A percentile compares a stretch with the other conserved stretches of the same genome.
These are phyloP conservation scores for Pedionomus torquatus DNA, from an alignment of 2,113 vertebrate species.

Conservation along the genomic window DNA sequence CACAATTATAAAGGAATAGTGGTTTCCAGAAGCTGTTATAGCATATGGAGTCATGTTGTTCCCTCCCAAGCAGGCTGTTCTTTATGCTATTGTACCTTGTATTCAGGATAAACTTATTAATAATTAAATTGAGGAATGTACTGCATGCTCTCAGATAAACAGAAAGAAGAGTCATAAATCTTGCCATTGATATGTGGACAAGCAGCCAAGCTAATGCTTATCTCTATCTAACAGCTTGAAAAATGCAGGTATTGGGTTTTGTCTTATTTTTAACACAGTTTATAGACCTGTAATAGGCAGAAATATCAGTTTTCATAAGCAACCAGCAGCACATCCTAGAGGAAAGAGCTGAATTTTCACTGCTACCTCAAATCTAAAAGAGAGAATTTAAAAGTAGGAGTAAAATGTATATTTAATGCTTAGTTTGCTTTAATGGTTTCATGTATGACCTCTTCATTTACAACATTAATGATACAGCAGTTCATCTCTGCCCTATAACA, in stretches of 20 bases:
- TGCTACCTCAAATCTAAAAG: not conserved
- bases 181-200: not conserved
- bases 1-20: not conserved
- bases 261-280: not conserved
- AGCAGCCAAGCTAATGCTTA: not conserved
- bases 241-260: not conserved
- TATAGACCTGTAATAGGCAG: not conserved
- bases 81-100: not conserved
- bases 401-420: not conserved
- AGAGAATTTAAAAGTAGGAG: conserved; percentile 12
- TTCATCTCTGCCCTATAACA: not conserved
- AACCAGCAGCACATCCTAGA: not conserved
- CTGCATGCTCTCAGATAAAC: conserved; percentile 28
- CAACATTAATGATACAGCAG: not conserved
- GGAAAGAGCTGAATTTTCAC: not conserved
- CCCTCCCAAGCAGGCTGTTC: not conserved
- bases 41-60: not conserved
- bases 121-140: conserved; percentile 20
- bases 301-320: not conserved
- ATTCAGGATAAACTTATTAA: not conserved
- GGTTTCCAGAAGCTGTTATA: not conserved
- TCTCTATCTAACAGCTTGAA: conserved; percentile 44
- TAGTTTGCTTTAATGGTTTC: conserved; percentile 26
- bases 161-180: conserved; percentile 1
- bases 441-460: conserved; percentile 28